These are phyloP conservation scores for Chromoteleia sp. DNA, from an alignment of 2,888 invertebrate genomes.

Conservation along the genomic window DNA sequence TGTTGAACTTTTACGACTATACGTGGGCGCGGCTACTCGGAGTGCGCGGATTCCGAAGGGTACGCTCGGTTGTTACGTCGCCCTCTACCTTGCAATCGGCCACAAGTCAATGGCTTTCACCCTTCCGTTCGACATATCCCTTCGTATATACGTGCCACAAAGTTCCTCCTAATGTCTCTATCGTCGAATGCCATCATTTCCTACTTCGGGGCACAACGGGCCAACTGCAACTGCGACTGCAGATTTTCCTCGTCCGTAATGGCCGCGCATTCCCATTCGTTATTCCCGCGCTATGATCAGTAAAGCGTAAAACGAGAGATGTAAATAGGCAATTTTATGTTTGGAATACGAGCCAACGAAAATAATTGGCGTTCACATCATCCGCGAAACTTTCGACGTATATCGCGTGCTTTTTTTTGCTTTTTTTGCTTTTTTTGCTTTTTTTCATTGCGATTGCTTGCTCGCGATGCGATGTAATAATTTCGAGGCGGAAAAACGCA, in stretches of 20 bases:
- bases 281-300: slow-evolving; percentile 76
- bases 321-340: slow-evolving; percentile 82
- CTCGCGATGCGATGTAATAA: slow-evolving; percentile 8
- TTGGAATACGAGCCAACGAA: slow-evolving; percentile 64
- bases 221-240: slow-evolving; percentile 47
- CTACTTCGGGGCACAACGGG: slow-evolving; percentile 33
- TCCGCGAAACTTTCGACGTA: slow-evolving; percentile 23
- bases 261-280: slow-evolving; percentile 58
- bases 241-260: slow-evolving; percentile 39
- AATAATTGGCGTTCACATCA: slow-evolving; percentile 55
- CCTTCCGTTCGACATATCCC: slow-evolving; percentile 47
- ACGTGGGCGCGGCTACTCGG: slow-evolving; percentile 72
- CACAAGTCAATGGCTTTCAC: slow-evolving; percentile 55
- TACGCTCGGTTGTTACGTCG: slow-evolving; percentile 31
- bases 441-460: slow-evolving; percentile 22
- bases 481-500: slow-evolving; percentile 12
- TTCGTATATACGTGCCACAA: slow-evolving; percentile 55
- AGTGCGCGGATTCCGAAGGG: slow-evolving; percentile 46
- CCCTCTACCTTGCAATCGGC: slow-evolving; percentile 43
- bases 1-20: slow-evolving; percentile 81
- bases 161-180: slow-evolving; percentile 64
- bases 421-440: background rate
- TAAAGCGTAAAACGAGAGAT: slow-evolving; percentile 80
- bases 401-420: background rate
- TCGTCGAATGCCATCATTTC: slow-evolving; percentile 52